Conservation (phyloP, 2,888 invertebrate species). For the Micropterix aruncella region DNA sequence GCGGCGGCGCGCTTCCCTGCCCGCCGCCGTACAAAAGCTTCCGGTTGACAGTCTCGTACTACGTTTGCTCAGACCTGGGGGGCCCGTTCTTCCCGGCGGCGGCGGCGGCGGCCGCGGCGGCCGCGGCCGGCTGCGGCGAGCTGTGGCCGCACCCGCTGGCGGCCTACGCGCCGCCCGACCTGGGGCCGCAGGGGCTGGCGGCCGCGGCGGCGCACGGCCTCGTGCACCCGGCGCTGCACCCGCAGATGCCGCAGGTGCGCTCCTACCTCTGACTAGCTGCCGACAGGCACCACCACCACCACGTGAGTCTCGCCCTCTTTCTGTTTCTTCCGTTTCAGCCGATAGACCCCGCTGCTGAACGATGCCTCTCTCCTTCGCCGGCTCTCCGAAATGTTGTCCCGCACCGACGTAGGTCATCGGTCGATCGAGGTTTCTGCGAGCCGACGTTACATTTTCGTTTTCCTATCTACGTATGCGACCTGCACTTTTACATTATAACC, state of each 20-base stretch:
- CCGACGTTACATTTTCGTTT: too few relatives aligned
- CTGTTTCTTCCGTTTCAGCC: too few relatives aligned
- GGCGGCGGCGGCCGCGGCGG: slow-evolving; percentile 73
- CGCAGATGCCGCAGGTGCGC: slow-evolving; percentile 89
- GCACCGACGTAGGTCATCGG: too few relatives aligned
- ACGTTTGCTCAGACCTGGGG: slow-evolving; percentile 67
- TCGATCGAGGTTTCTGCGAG: too few relatives aligned
- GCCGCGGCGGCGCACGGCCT: slow-evolving; percentile 78
- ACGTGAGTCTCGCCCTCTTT: slow-evolving; percentile 35
- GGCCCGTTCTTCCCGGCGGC: slow-evolving; percentile 88
- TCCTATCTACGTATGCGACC: too few relatives aligned
- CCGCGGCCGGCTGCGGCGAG: slow-evolving; percentile 85
- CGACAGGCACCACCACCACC: slow-evolving; percentile 59
- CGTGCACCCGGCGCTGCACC: slow-evolving; percentile 94
- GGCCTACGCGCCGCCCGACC: slow-evolving; percentile 91
- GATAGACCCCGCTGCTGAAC: too few relatives aligned
- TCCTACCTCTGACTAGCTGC: slow-evolving; percentile 96
- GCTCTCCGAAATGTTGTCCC: slow-evolving; percentile 1
- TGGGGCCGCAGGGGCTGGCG: slow-evolving; percentile 88
- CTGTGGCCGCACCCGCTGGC: slow-evolving; percentile 93
- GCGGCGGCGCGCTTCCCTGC: not conserved
- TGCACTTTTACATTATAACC: too few relatives aligned
- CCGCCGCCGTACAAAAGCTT: too few relatives aligned
- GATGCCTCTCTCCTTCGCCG: not conserved
- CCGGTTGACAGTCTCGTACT: slow-evolving; percentile 5